Conservation (phyloP, 1,140 invertebrate species). For the Lordiphosa stackelbergi region DNA sequence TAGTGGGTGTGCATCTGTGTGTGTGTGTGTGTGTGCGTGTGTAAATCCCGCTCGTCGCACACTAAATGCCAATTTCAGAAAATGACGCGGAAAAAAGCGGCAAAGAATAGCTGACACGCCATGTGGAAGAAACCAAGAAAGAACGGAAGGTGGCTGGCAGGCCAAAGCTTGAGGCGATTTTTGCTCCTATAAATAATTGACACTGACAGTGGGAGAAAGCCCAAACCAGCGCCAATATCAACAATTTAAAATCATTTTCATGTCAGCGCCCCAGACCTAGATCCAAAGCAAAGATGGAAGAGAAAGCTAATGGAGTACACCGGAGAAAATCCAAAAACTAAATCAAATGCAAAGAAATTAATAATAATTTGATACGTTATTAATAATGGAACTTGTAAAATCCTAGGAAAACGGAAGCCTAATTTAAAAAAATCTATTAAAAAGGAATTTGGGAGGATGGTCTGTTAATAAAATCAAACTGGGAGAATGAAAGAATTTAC, state of each 20-base stretch:
- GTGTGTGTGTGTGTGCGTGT: conserved; percentile 36
- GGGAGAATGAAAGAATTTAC: too few relatives aligned
- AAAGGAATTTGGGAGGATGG: too few relatives aligned
- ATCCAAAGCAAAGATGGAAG: too few relatives aligned
- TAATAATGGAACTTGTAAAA: too few relatives aligned
- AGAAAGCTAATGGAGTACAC: too few relatives aligned
- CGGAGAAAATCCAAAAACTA: too few relatives aligned
- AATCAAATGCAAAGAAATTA: too few relatives aligned
- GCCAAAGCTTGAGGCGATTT: conserved; percentile 40
- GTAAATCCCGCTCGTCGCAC: conserved; percentile 69
- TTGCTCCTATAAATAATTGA: conserved; percentile 44
- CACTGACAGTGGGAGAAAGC: conserved; percentile 58
- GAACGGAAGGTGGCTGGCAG: conserved; percentile 5
- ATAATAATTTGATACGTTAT: too few relatives aligned
- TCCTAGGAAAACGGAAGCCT: too few relatives aligned
- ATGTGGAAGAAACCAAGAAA: conserved; percentile 11
- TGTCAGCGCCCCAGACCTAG: conserved; percentile 40
- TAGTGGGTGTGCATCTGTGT: conserved; percentile 27
- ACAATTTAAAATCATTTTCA: conserved; percentile 73
- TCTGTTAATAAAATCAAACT: too few relatives aligned
- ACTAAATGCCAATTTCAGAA: conserved; percentile 75
- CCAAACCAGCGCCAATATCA: conserved; percentile 43
- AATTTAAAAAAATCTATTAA: too few relatives aligned
- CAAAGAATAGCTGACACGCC: conserved; percentile 47
- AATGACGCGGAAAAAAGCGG: conserved; percentile 65